A percentile compares a stretch with the other conserved stretches of the same genome.
These are phyloP conservation scores for Oscheius sp. DNA, from an alignment of 2,888 invertebrate genomes.

Conservation along the genomic window DNA sequence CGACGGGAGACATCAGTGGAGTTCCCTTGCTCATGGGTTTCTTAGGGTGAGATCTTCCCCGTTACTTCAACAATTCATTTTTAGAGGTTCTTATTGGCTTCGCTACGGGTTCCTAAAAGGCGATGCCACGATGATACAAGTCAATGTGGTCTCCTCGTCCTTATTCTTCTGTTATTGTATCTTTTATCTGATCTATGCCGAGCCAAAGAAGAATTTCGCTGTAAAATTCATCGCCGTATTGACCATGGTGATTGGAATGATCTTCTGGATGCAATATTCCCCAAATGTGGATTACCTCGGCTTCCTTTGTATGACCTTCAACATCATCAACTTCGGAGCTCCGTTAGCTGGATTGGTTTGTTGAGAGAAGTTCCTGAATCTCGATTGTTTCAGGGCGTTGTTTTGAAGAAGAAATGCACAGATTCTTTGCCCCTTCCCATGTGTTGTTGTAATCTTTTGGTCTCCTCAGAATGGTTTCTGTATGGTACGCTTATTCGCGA, in stretches of 20 bases:
- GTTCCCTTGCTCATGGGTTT: conserved; percentile 67
- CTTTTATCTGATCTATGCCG: conserved; percentile 80
- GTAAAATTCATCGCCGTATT: conserved; percentile 59
- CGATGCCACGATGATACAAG: conserved; percentile 80
- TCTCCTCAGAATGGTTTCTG: conserved; percentile 82
- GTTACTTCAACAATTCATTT: conserved; percentile 67
- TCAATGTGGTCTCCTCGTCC: conserved; percentile 80
- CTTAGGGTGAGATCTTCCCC: conserved; percentile 47
- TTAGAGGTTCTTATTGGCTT: conserved; percentile 82
- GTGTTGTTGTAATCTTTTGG: conserved; percentile 83
- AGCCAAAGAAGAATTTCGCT: conserved; percentile 75
- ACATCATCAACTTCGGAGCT: conserved; percentile 83
- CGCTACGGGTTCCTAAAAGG: conserved; percentile 81
- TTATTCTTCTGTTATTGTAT: conserved; percentile 80
- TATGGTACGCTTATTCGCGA: conserved; percentile 83
- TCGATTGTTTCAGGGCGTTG: conserved; percentile 76
- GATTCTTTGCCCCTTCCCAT: conserved; percentile 84
- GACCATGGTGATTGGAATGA: conserved; percentile 74
- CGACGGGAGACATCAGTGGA: conserved; percentile 61
- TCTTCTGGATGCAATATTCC: conserved; percentile 70
- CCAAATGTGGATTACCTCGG: conserved; percentile 76
- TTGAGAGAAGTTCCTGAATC: neutral
- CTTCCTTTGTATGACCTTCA: conserved; percentile 77
- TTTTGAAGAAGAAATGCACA: conserved; percentile 78
- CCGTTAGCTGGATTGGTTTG: conserved; percentile 81